phyloP scores from a whole-genome alignment of 2,888 invertebrate species.

The Cerceris rybyensis region DNA sequence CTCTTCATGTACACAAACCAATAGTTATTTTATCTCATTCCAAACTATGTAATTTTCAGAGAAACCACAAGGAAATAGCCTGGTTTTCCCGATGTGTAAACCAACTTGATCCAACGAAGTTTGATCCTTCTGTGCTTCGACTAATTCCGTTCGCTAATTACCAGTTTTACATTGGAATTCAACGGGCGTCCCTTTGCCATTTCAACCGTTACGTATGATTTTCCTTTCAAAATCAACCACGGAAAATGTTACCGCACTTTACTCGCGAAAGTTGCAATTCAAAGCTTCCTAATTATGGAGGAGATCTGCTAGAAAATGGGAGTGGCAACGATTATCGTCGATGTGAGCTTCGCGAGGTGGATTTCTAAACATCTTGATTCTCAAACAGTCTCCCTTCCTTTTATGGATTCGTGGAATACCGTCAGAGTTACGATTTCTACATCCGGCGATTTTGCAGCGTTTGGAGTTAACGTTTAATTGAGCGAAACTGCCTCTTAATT shows the following conservation, averaged over 20 bases:
- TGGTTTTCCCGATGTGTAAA: slow-evolving; percentile 18
- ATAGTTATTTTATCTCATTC: too few relatives aligned
- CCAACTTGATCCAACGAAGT: slow-evolving; percentile 46
- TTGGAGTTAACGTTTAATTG: too few relatives aligned
- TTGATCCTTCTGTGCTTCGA: slow-evolving; percentile 54
- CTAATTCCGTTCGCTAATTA: slow-evolving; percentile 61
- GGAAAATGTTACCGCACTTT: slow-evolving; percentile 38
- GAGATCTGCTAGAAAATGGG: slow-evolving; percentile 23
- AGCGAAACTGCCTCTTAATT: not conserved
- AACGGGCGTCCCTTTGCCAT: slow-evolving; percentile 48
- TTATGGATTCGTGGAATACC: not conserved
- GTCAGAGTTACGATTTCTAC: not conserved
- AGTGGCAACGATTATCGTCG: slow-evolving; percentile 27
- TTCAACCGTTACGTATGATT: slow-evolving; percentile 42
- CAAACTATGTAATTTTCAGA: slow-evolving; percentile 10
- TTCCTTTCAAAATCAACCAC: slow-evolving; percentile 24
- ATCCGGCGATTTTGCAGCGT: not conserved
- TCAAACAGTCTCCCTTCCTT: slow-evolving; percentile 4
- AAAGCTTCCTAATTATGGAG: slow-evolving; percentile 49
- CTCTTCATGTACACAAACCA: too few relatives aligned
- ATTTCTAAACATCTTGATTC: slow-evolving; percentile 32
- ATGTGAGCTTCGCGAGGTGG: not conserved
- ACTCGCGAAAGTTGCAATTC: slow-evolving; percentile 25
- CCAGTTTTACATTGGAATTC: slow-evolving; percentile 63
- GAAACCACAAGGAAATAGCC: slow-evolving; percentile 17